A percentile compares a stretch with the other conserved stretches of the same genome.
Conservation (phyloP, 2,888 invertebrate genomes). For the Venusia cambrica region DNA sequence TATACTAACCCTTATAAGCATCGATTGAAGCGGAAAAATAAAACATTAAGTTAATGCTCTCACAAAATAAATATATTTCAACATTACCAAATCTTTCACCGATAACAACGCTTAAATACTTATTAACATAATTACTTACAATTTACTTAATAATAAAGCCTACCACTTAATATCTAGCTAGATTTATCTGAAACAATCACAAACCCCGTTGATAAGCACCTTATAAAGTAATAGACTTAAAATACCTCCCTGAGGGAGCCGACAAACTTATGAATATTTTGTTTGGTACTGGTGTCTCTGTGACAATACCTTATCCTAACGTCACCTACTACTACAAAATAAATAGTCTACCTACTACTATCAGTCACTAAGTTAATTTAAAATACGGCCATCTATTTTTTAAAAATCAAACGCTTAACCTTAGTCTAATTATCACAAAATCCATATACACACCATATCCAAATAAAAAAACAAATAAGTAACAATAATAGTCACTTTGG, state of each 20-base stretch:
- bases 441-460: conserved; percentile 25
- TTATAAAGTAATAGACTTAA: conserved; percentile 13
- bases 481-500: conserved; percentile 14
- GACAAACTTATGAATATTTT: conserved; percentile 55
- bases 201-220: conserved; percentile 12
- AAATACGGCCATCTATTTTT: conserved; percentile 47
- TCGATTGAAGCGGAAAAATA: conserved; percentile 10
- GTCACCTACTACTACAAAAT: conserved; percentile 25
- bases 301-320: conserved; percentile 36
- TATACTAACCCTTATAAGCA: too few relatives aligned
- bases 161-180: conserved; percentile 20
- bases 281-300: conserved; percentile 66
- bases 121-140: conserved; percentile 7
- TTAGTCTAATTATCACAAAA: conserved; percentile 17
- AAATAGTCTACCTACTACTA: conserved; percentile 26
- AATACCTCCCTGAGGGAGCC: conserved; percentile 17
- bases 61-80: conserved; percentile 24
- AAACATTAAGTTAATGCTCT: conserved; percentile 19
- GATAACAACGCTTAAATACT: too few relatives aligned
- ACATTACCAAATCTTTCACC: conserved; percentile 11
- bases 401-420: conserved; percentile 22
- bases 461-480: conserved; percentile 27
- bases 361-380: conserved; percentile 39
- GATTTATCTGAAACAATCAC: conserved; percentile 5
- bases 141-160: conserved; percentile 21